Conservation (phyloP, 2,113 vertebrate species). For the Patagioenas fasciata region DNA sequence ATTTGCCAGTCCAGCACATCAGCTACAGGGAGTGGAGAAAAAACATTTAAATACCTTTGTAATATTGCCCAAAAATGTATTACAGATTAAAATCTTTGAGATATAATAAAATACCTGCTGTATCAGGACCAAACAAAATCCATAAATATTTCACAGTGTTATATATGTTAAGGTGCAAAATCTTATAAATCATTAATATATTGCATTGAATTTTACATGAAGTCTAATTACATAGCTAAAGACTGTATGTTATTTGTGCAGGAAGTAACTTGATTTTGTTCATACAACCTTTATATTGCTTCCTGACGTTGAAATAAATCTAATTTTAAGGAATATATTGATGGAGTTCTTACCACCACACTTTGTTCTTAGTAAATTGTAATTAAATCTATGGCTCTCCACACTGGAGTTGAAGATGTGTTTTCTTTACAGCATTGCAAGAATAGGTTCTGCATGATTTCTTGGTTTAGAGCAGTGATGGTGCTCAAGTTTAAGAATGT, state of each 20-base stretch:
- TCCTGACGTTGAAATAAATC: conserved; percentile 1
- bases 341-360: not conserved
- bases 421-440: not conserved
- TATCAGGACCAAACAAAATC: not conserved
- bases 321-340: not conserved
- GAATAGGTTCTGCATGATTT: not conserved
- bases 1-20: not conserved
- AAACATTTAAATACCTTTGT: not conserved
- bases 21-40: not conserved
- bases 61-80: not conserved
- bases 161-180: not conserved
- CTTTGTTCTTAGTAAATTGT: not conserved
- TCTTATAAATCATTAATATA: not conserved
- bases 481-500: not conserved
- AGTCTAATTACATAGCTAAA: not conserved
- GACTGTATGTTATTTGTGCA: not conserved
- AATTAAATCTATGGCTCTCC: not conserved
- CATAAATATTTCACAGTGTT: not conserved
- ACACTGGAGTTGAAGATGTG: not conserved
- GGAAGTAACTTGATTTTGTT: not conserved
- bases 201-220: not conserved
- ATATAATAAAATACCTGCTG: not conserved
- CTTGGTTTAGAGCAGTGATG: not conserved
- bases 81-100: not conserved
- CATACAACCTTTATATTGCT: not conserved